Evolutionary conservation across 2,888 invertebrate species (phyloP), one percentile per base, ranked within the genome.

Genomic region (Altica lythri): DNA sequence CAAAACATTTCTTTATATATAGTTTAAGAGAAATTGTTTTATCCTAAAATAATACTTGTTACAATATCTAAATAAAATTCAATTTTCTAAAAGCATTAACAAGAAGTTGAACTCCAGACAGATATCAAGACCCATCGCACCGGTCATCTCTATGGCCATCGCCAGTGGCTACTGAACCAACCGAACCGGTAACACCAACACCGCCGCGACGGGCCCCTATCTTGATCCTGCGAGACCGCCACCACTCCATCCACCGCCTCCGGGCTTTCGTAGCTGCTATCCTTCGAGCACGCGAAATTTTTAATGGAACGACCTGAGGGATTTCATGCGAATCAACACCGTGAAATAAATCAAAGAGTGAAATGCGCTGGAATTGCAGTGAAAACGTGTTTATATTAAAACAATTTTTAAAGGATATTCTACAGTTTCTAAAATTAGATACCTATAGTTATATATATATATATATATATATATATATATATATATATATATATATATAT

Each of bases 301-400:
- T 49, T 49, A 49, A 49, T 49, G 40, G 42, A 49, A 40, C 40
- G n/a, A 49, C 49, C 49, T 40, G 14, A 17, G 49, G 49, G 49
- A 49, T 32, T 49, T 46, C 46, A 46, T 27, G 46, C 46, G 35
- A 27, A 46, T 35, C 46, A 46, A 37, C 46, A 25, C 16, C 25
- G 25, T 37, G 35, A 46, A 46, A 46, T 46, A 46, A 46, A 46
- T 46, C 46, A 46, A 46, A 35, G 22, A 34, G 34, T 22, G 34
- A 45, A 45, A 45, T 30, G 12, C 30, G 12, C 30, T 10, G 27
- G 32, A 44, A 18, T 44, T 44, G 19, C 18, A 14, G 32, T 30
- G 32, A 30, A 45, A 45, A 22, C 16, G 30, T 30, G 2, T 30
- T 12, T 30, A 30, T 12, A 9, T 10, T 30, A 13, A 30, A 30